A percentile compares a stretch with the other conserved stretches of the same genome.
Evolutionary conservation across 2,888 invertebrate species (phyloP).

Genomic region (Agrotis clavis): DNA sequence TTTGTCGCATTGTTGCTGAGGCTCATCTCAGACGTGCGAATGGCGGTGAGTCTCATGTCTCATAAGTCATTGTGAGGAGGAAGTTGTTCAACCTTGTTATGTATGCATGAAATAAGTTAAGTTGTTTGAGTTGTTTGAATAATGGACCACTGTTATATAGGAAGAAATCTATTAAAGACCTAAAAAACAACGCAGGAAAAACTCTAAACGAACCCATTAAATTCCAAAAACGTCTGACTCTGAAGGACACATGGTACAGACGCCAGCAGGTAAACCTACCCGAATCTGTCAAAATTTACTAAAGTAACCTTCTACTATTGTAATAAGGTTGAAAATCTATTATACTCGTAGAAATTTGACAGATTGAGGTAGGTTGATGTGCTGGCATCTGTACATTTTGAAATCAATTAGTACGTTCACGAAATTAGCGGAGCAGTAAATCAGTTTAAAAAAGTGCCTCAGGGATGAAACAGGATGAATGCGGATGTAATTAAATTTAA

Average conservation of each 20-base stretch:
- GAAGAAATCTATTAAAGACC: too few relatives aligned
- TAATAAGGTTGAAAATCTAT: too few relatives aligned
- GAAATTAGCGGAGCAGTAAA: constrained; percentile 55
- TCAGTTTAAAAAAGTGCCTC: constrained; percentile 51
- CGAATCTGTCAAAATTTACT: too few relatives aligned
- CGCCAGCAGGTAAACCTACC: too few relatives aligned
- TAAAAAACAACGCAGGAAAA: too few relatives aligned
- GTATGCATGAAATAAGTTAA: background rate
- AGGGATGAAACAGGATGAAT: constrained; percentile 53
- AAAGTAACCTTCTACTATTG: too few relatives aligned
- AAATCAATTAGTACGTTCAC: constrained; percentile 31
- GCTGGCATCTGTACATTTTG: background rate
- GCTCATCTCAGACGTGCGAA: constrained; percentile 25
- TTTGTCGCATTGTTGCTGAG: constrained; percentile 39
- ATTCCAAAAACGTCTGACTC: too few relatives aligned
- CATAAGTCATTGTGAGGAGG: constrained; percentile 4
- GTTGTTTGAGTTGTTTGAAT: background rate
- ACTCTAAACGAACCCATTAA: too few relatives aligned
- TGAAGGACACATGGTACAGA: too few relatives aligned
- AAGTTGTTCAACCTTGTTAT: constrained; percentile 3
- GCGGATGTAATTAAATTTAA: constrained; percentile 66
- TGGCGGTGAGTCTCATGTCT: constrained; percentile 2
- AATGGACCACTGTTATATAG: too few relatives aligned
- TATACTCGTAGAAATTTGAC: too few relatives aligned
- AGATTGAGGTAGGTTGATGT: too few relatives aligned